A percentile compares a stretch with the other conserved stretches of the same genome.
These are phyloP conservation scores for Dicrostonyx torquatus DNA, from an alignment of 2,797 vertebrate genomes.

Conservation along the genomic window DNA sequence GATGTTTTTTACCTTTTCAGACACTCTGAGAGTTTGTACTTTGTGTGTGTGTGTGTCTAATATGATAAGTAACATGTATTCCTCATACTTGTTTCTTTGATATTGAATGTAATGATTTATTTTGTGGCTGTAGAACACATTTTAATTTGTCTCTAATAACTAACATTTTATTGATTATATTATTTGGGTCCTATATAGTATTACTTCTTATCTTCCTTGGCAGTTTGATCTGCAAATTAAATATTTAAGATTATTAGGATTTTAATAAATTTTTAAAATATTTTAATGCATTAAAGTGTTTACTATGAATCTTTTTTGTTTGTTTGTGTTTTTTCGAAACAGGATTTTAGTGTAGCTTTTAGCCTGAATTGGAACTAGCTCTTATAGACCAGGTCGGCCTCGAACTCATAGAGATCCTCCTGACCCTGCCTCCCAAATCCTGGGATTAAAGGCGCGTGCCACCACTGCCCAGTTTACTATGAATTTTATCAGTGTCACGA, in stretches of 20 bases:
- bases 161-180: neutral
- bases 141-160: neutral
- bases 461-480: no score
- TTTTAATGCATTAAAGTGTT: neutral
- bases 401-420: no score
- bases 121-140: neutral
- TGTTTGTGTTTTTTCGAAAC: no score
- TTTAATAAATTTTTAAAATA: neutral
- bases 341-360: no score
- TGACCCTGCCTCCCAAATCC: no score
- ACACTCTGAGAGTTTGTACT: neutral
- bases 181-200: neutral
- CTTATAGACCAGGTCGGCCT: no score
- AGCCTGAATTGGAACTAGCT: no score
- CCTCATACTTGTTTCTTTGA: neutral
- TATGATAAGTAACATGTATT: neutral
- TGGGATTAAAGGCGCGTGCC: no score
- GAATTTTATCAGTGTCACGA: no score
- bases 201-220: neutral
- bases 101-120: neutral
- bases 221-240: neutral
- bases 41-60: neutral
- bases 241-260: neutral
- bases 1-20: neutral
- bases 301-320: no score